These are phyloP conservation scores for Listronotus oregonensis DNA, from an alignment of 1,140 invertebrate species.

Conservation along the genomic window DNA sequence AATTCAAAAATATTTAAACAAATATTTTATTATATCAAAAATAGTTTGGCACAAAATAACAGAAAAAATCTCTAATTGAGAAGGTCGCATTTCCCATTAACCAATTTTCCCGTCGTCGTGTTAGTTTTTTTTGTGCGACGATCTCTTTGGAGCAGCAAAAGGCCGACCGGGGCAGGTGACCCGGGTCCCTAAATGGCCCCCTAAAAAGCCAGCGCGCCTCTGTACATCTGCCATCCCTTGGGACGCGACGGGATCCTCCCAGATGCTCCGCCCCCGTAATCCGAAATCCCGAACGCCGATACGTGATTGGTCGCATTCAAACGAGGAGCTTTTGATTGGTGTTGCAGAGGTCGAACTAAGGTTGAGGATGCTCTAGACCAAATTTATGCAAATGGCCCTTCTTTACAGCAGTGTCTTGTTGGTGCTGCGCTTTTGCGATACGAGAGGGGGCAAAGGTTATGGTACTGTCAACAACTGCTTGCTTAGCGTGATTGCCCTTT, in stretches of 20 bases:
- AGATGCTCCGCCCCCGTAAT: conserved; percentile 22
- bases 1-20: no score
- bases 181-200: conserved; percentile 30
- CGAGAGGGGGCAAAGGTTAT: conserved; percentile 35
- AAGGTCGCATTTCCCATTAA: conserved; percentile 5
- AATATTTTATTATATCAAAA: conserved; percentile 6
- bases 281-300: background rate
- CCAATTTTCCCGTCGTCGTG: conserved; percentile 4
- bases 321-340: conserved; percentile 19
- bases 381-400: conserved; percentile 42
- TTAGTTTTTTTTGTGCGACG: conserved; percentile 12
- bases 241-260: conserved; percentile 31
- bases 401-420: conserved; percentile 39
- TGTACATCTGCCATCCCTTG: conserved; percentile 37
- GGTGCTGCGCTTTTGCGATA: conserved; percentile 39
- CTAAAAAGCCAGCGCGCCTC: conserved; percentile 32
- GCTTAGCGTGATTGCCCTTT: conserved; percentile 37
- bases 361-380: conserved; percentile 36
- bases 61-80: conserved; percentile 8
- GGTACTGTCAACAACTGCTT: conserved; percentile 31
- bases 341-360: conserved; percentile 25
- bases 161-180: conserved; percentile 28
- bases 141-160: conserved; percentile 32
- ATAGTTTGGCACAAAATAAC: background rate
- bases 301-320: conserved; percentile 16